Evolutionary conservation across 2,113 vertebrate species (phyloP), one percentile per base, ranked within the genome.

Genomic region (Numenius arquata): DNA sequence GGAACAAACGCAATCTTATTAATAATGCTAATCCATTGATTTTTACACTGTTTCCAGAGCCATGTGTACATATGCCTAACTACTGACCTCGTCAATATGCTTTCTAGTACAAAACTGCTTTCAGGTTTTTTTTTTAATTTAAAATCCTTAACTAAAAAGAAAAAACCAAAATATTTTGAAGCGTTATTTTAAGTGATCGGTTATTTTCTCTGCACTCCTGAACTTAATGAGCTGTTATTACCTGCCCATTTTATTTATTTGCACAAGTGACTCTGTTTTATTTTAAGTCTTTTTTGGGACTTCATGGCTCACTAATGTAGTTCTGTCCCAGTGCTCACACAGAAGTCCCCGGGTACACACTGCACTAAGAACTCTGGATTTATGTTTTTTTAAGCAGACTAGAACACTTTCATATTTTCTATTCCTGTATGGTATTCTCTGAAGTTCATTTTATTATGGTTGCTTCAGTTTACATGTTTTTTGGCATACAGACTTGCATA

Each of bases 161-260:
- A 36, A 40, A 52, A 32, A 52, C 34, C 14, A 45, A 88, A 74
- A n/a, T 30, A 23, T 45, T 77, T 93, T 91, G 1, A 74, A 90
- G 41, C 43, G 36, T 94, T 83, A 93, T 79, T 91, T 90, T 81
- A 88, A 88, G 8, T 32, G 5, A 86, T 77, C 12, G 61, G 15
- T 90, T 94, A 41, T 74, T 87, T 96, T 89, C 73, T 84, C 7
- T 53, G 23, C 36, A 68, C 15, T 85, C 34, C 53, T 86, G 43
- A 40, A 72, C 11, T 59, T 90, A 36, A 29, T 92, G 68, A 75
- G 43, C 38, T 90, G 38, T 85, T 89, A 36, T 26, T 90, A 71
- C 34, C 36, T 67, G 45, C 68, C 43, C 21, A 6, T 87, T 77
- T 89, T 90, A 89, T 93, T 94, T 96, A 92, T 97, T 96, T 93